phyloP scores from a whole-genome alignment of 2,888 invertebrate species.

The Brachynemurus nebulosus region DNA sequence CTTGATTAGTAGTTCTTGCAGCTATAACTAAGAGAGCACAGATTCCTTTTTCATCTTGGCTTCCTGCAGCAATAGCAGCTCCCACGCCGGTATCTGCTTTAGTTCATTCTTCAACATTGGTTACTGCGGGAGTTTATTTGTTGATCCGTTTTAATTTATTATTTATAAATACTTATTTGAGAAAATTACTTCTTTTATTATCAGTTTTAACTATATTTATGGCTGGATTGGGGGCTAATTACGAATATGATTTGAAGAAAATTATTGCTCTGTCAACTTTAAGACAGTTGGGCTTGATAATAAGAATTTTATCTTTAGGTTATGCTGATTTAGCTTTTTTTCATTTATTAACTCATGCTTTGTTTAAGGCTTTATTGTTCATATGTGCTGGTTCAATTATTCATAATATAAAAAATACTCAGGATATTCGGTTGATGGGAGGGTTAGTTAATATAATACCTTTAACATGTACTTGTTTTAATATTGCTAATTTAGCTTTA shows the following conservation, averaged over 20 bases:
- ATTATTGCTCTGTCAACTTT: slow-evolving; percentile 60
- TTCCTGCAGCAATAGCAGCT: slow-evolving; percentile 64
- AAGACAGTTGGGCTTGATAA: slow-evolving; percentile 60
- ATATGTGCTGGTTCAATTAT: slow-evolving; percentile 55
- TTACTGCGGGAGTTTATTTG: slow-evolving; percentile 58
- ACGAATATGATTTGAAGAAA: too few species aligned
- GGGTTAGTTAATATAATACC: slow-evolving; percentile 37
- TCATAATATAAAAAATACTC: slow-evolving; percentile 42
- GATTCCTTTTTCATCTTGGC: slow-evolving; percentile 64
- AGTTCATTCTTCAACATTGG: slow-evolving; percentile 66
- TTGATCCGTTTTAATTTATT: slow-evolving; percentile 51
- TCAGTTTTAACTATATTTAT: too few species aligned
- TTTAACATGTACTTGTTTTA: too few species aligned
- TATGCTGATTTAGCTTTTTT: too few species aligned
- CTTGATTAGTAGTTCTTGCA: too few species aligned
- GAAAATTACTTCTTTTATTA: slow-evolving; percentile 70
- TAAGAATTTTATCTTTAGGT: slow-evolving; percentile 48
- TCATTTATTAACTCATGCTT: too few species aligned
- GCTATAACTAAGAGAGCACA: slow-evolving; percentile 66
- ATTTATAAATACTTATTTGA: slow-evolving; percentile 55
- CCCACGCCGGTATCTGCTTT: too few species aligned
- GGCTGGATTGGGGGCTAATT: too few species aligned
- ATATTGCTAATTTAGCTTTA: slow-evolving; percentile 44
- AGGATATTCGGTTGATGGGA: slow-evolving; percentile 53
- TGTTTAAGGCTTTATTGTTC: slow-evolving; percentile 64